phyloP scores from a whole-genome alignment of 2,888 invertebrate species.

The Brachypterus glaber region DNA sequence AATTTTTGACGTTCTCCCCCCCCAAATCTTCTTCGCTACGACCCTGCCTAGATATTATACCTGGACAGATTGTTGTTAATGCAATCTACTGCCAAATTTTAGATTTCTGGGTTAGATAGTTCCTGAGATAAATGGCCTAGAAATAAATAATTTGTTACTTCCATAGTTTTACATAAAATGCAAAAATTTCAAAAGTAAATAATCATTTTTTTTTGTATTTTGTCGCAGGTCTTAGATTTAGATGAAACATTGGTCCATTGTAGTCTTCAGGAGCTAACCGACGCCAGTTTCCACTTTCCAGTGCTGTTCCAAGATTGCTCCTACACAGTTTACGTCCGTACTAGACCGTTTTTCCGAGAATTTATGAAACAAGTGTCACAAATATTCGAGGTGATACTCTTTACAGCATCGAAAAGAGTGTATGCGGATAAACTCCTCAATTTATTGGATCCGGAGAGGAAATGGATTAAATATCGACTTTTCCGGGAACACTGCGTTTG shows the following conservation, averaged over 20 bases:
- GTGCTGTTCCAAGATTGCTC: conserved; percentile 86
- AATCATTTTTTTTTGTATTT: no score
- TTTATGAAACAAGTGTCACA: conserved; percentile 81
- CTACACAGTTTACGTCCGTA: conserved; percentile 76
- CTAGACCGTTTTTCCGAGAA: conserved; percentile 83
- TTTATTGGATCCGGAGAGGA: conserved; percentile 77
- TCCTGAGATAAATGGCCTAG: no score
- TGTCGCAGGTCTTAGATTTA: conserved; percentile 52
- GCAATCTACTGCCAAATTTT: no score
- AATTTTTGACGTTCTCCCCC: no score
- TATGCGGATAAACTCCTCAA: conserved; percentile 91
- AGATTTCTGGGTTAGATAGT: no score
- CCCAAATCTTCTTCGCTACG: no score
- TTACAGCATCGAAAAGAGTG: conserved; percentile 91
- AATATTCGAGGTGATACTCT: conserved; percentile 85
- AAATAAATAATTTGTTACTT: no score
- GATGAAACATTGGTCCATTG: conserved; percentile 96
- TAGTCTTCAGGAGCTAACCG: conserved; percentile 81
- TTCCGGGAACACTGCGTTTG: conserved; percentile 94
- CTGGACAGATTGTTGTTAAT: no score
- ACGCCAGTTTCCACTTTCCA: conserved; percentile 89
- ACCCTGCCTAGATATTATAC: no score
- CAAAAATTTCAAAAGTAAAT: no score
- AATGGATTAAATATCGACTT: conserved; percentile 83
- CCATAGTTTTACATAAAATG: no score